phyloP scores from a whole-genome alignment of 2,113 vertebrate genomes.

The Dascyllus trimaculatus region DNA sequence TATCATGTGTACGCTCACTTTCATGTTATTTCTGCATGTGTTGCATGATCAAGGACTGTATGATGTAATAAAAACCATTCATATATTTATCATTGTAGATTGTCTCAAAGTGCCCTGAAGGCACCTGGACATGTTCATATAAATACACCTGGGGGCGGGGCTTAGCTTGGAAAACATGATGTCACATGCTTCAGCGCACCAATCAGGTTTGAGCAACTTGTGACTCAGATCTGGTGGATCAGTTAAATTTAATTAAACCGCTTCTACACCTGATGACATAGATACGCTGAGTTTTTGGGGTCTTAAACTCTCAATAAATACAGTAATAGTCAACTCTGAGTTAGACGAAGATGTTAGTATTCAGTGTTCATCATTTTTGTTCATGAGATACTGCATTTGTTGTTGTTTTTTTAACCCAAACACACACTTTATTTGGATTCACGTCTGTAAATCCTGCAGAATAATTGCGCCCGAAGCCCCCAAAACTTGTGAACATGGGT shows the following conservation, averaged over 20 bases:
- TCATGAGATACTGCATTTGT: constrained; percentile 18
- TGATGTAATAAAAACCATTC: constrained; percentile 36
- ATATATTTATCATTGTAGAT: constrained; percentile 38
- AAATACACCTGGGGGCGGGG: no score
- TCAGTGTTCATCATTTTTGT: constrained; percentile 23
- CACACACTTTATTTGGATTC: constrained; percentile 2
- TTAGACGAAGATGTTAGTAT: background rate
- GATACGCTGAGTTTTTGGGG: background rate
- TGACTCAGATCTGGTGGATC: no score
- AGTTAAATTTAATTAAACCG: no score
- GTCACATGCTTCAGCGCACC: background rate
- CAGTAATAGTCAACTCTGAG: background rate
- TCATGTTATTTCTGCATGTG: constrained; percentile 70
- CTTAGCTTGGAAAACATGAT: no score
- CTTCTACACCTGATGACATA: background rate
- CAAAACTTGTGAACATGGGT: constrained; percentile 52
- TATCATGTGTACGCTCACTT: constrained; percentile 41
- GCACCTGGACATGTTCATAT: background rate
- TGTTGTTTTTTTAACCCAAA: constrained; percentile 30
- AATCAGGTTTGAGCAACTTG: constrained; percentile 2
- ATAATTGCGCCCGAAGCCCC: constrained; percentile 1
- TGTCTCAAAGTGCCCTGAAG: background rate
- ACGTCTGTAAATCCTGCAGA: constrained; percentile 27
- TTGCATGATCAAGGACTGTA: constrained; percentile 73
- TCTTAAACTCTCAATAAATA: background rate